These are phyloP conservation scores for Phoebastria nigripes DNA, from an alignment of 2,797 vertebrate species.

Conservation along the genomic window DNA sequence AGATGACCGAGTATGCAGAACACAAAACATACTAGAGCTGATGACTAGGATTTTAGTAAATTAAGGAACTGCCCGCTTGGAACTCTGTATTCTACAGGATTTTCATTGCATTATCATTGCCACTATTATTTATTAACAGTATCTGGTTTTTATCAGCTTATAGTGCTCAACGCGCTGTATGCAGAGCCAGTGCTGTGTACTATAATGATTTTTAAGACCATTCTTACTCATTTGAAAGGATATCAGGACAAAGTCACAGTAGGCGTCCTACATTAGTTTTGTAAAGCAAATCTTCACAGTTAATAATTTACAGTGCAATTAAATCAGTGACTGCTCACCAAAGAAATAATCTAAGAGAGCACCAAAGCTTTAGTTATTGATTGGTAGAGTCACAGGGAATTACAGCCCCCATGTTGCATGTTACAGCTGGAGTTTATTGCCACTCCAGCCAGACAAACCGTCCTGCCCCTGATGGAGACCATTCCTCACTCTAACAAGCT, in stretches of 20 bases:
- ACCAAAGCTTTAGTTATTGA: neutral
- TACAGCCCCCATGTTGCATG: neutral
- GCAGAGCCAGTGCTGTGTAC: neutral
- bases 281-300: neutral
- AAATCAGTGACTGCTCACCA: neutral
- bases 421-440: conserved; percentile 2
- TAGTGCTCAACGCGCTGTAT: neutral
- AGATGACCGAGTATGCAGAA: neutral
- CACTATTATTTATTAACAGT: neutral
- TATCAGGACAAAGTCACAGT: neutral
- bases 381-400: neutral
- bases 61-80: neutral
- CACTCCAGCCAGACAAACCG: conserved; percentile 6
- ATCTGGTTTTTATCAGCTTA: neutral
- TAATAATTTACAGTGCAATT: conserved; percentile 17
- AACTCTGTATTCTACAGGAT: neutral
- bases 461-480: neutral
- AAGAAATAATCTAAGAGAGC: neutral
- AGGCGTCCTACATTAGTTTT: neutral
- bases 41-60: neutral
- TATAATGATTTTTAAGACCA: neutral
- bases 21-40: neutral
- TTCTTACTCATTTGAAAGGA: conserved; percentile 15
- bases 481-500: neutral
- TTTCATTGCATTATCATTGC: neutral